Evolutionary conservation across 2,888 invertebrate species (phyloP), one percentile per base, ranked within the genome.

Genomic region (Drosophila recens): DNA sequence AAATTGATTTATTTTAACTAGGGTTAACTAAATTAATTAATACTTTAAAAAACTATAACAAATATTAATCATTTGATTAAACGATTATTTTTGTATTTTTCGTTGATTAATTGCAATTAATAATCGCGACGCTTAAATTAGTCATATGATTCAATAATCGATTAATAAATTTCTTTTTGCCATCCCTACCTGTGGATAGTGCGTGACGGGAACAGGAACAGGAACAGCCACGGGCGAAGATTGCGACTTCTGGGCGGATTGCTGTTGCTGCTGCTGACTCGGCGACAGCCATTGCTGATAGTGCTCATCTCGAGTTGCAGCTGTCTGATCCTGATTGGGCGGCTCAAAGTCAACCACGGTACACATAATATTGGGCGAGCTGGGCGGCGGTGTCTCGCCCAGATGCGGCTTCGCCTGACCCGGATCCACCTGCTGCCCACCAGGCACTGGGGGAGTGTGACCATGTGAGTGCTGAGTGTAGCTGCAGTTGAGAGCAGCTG

Each of bases 401-500:
- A 90, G 69, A 54, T 87, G 82, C 0, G 81, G 65, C 4, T 78
- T 34, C 5, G 36, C 36, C 11, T 72, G 59, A 2, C 15, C 36
- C 5, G 20, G 64, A 20, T 54, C 5, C 5, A 67, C 17, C 13
- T 70, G 72, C 8, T n/a, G n/a, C n/a, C n/a, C n/a, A n/a, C 79
- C 75, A 10, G 53, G 30, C 1, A 82, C 81, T 1, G 84, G 74
- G 17, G 88, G 87, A n/a, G 90, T 83, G 13, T n/a, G n/a, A n/a
- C 82, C 75, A 23, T 72, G 83, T 0, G 79, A 63, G n/a, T 73
- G n/a, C n/a, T n/a, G 86, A 0, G 76, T 43, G 48, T 91, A 81
- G 27, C 86, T 89, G 64, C 91, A 90, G 64, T 89, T 90, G 1
- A 88, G 72, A 1, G 90, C 91, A 40, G 90, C 91, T 38, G 92